Percentiles rank a stretch among this genome's conserved stretches.
phyloP scores from a whole-genome alignment of 1,140 invertebrate species.

The Leptopilina clavipes region DNA sequence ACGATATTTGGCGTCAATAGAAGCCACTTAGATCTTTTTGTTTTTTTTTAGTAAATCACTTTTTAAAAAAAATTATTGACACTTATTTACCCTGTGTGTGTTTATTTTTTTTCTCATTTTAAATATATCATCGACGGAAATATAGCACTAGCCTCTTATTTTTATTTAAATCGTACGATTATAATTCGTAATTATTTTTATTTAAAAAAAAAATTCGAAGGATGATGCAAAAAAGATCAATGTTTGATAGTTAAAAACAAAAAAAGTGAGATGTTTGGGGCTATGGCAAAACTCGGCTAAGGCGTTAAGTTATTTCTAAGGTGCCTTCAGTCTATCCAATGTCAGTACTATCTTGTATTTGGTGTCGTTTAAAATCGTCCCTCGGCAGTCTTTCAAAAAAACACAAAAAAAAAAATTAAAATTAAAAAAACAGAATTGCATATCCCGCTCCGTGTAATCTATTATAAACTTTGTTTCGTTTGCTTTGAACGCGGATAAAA shows the following conservation, averaged over 20 bases:
- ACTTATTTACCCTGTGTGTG: constrained; percentile 14
- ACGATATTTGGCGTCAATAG: constrained; percentile 29
- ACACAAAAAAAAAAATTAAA: constrained; percentile 47
- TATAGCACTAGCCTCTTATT: constrained; percentile 38
- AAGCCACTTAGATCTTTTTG: background rate
- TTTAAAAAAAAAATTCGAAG: constrained; percentile 40
- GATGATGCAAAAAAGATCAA: constrained; percentile 12
- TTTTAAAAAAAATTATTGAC: constrained; percentile 18
- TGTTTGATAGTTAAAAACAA: too few relatives aligned
- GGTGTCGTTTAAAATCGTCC: constrained; percentile 75
- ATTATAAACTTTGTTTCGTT: constrained; percentile 39
- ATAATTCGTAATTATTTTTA: constrained; percentile 43
- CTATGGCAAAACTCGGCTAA: constrained; percentile 54
- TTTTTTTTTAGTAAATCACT: constrained; percentile 2
- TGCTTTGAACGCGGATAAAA: constrained; percentile 42
- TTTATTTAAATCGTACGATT: constrained; percentile 37
- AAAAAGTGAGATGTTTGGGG: constrained; percentile 14
- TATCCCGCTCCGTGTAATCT: constrained; percentile 50
- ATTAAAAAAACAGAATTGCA: constrained; percentile 50
- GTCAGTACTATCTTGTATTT: constrained; percentile 77
- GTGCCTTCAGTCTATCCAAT: constrained; percentile 76
- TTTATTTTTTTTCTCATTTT: background rate
- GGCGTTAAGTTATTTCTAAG: constrained; percentile 75
- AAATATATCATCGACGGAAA: constrained; percentile 24
- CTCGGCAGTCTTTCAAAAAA: constrained; percentile 71